A percentile compares a stretch with the other conserved stretches of the same genome.
phyloP scores from a whole-genome alignment of 2,797 vertebrate species.

The Taeniopygia guttata region DNA sequence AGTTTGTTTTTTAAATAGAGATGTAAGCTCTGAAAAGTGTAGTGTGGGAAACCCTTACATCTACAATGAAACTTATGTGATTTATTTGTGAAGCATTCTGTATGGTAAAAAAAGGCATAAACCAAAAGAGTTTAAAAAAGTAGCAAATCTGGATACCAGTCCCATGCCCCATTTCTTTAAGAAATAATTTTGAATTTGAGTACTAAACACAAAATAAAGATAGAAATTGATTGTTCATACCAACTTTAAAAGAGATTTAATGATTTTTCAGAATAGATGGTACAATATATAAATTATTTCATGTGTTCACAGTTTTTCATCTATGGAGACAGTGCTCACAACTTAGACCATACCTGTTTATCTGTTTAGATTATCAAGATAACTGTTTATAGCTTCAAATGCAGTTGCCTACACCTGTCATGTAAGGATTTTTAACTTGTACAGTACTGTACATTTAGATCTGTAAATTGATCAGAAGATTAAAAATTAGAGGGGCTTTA shows the following conservation, averaged over 20 bases:
- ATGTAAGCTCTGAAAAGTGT: neutral
- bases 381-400: neutral
- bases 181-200: neutral
- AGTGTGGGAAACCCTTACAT: neutral
- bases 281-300: neutral
- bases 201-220: neutral
- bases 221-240: neutral
- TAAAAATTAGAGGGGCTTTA: neutral
- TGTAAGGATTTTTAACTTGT: neutral
- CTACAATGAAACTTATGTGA: neutral
- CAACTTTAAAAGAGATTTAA: neutral
- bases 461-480: neutral
- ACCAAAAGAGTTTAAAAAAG: neutral
- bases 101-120: neutral
- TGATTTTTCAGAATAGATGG: neutral
- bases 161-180: neutral
- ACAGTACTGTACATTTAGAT: neutral
- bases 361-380: neutral
- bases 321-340: neutral
- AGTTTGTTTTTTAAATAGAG: neutral
- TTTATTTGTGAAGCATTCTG: neutral
- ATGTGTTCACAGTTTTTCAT: neutral
- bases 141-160: neutral
- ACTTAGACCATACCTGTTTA: neutral
- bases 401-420: neutral